Evolutionary conservation across 2,888 invertebrate genomes (phyloP).

Genomic region (Brachypterus glaber): DNA sequence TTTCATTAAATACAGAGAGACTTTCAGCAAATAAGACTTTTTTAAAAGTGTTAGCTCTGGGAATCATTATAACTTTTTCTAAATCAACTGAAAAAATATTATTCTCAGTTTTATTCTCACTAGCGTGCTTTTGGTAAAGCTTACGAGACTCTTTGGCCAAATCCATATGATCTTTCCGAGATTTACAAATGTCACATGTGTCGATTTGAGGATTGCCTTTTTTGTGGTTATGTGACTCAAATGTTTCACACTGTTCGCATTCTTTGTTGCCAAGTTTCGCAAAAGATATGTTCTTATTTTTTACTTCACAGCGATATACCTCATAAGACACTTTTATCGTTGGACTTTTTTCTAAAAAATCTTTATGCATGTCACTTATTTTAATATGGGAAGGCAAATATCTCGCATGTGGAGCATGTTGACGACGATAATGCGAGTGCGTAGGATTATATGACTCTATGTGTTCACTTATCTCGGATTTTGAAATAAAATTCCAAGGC

Average conservation of each 20-base stretch:
- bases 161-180: no score
- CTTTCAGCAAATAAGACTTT: conserved; percentile 20
- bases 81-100: conserved; percentile 15
- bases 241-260: conserved; percentile 20
- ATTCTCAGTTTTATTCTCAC: conserved; percentile 7
- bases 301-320: conserved; percentile 16
- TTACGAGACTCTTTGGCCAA: conserved; percentile 8
- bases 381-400: conserved; percentile 21
- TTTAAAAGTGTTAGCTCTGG: conserved; percentile 17
- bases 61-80: conserved; percentile 19
- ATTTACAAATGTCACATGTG: conserved; percentile 14
- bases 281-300: conserved; percentile 21
- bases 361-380: conserved; percentile 19
- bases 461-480: no score
- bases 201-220: conserved; percentile 12
- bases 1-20: conserved; percentile 15
- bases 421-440: conserved; percentile 22
- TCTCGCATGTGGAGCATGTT: conserved; percentile 20
- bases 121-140: conserved; percentile 12
- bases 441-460: no score
- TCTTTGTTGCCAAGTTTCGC: conserved; percentile 19
- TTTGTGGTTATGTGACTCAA: conserved; percentile 13
- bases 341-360: conserved; percentile 20
- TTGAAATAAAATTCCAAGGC: no score
- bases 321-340: conserved; percentile 18